Evolutionary conservation across 1,140 invertebrate species (phyloP).

Genomic region (Mya arenaria): DNA sequence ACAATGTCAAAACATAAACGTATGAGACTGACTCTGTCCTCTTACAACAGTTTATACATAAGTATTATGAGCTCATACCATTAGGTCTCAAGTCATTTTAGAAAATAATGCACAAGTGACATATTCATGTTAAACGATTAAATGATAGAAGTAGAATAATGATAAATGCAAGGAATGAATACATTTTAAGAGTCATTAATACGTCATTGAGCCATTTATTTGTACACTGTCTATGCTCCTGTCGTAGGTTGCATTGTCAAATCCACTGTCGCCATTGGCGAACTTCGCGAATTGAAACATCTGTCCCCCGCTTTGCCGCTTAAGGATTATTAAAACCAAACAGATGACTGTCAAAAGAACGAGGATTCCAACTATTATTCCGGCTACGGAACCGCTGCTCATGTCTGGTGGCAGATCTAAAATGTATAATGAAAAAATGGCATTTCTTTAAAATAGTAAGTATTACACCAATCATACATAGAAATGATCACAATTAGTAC

Average conservation of each 20-base stretch:
- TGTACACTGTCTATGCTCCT: conserved; percentile 12
- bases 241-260: conserved; percentile 41
- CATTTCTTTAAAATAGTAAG: background rate
- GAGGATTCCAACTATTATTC: conserved; percentile 26
- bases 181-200: too few relatives aligned
- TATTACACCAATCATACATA: background rate
- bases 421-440: background rate
- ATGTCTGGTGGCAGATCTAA: background rate
- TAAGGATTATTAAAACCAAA: conserved; percentile 3
- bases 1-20: too few relatives aligned
- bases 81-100: too few relatives aligned
- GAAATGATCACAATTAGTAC: too few relatives aligned
- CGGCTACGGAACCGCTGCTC: conserved; percentile 16
- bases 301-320: background rate
- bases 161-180: too few relatives aligned
- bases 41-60: too few relatives aligned
- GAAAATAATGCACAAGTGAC: too few relatives aligned
- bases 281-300: background rate
- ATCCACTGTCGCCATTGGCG: background rate
- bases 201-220: conserved; percentile 44
- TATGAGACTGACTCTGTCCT: too few relatives aligned
- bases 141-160: too few relatives aligned
- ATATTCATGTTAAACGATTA: too few relatives aligned
- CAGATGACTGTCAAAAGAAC: background rate
- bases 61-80: too few relatives aligned